Conservation (phyloP, 2,113 vertebrate genomes). For the Damaliscus lunatus region DNA sequence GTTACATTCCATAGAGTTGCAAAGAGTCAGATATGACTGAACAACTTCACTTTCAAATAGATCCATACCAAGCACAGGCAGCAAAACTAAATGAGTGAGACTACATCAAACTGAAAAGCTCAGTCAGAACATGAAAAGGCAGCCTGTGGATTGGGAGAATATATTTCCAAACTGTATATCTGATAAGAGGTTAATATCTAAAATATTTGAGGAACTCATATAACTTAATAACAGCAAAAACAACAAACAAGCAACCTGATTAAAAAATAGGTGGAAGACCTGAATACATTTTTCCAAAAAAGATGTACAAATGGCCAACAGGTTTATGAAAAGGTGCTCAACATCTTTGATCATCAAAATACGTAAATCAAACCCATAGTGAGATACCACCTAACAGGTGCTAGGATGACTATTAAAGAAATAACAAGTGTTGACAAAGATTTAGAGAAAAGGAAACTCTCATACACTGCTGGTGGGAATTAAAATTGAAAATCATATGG, state of each 20-base stretch:
- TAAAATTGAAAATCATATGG: not conserved
- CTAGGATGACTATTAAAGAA: not conserved
- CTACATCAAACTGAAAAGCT: not conserved
- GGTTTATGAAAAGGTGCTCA: not conserved
- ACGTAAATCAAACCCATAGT: not conserved
- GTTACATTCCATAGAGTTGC: not conserved
- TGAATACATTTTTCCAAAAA: not conserved
- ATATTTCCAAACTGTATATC: not conserved
- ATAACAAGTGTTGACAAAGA: not conserved
- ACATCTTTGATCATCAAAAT: not conserved
- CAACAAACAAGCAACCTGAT: not conserved
- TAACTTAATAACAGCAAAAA: not conserved
- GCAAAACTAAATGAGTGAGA: not conserved
- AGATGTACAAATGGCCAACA: not conserved
- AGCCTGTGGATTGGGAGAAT: not conserved
- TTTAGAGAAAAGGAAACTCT: not conserved
- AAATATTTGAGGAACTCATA: not conserved
- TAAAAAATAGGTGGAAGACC: not conserved
- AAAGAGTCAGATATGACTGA: not conserved
- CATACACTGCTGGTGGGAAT: not conserved
- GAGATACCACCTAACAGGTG: not conserved
- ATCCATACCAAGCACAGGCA: not conserved
- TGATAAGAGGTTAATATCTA: not conserved
- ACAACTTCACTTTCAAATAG: not conserved
- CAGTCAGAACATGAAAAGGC: not conserved